Percentiles rank a stretch among this genome's conserved stretches.
Conservation (phyloP, 2,113 vertebrate genomes). For the Pica pica region DNA sequence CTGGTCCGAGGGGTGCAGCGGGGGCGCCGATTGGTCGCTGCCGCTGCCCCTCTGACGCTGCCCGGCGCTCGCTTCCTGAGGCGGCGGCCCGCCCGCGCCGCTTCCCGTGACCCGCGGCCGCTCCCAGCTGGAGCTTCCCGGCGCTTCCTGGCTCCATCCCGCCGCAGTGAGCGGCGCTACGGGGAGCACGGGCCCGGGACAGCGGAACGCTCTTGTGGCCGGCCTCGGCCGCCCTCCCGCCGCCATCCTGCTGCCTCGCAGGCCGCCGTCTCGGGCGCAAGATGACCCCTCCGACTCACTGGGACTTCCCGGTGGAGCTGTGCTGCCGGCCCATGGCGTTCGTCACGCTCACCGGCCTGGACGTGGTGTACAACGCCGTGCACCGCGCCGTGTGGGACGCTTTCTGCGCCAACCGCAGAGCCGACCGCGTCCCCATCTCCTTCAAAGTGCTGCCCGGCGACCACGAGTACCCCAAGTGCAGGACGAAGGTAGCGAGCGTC, state of each 20-base stretch:
- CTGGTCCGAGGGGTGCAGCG: rapidly evolving
- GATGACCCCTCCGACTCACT: conserved; percentile 83
- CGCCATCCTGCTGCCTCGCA: not conserved
- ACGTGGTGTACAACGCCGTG: conserved; percentile 93
- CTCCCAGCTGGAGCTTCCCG: not conserved
- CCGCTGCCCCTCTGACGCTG: not conserved
- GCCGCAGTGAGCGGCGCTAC: not conserved
- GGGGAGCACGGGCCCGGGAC: not conserved
- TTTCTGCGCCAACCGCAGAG: conserved; percentile 93
- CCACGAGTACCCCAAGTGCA: conserved; percentile 96
- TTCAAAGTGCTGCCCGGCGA: conserved; percentile 97
- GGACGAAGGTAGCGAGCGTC: conserved; percentile 85
- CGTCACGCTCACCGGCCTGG: conserved; percentile 91
- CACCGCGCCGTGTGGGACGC: conserved; percentile 97
- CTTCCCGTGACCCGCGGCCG: not conserved
- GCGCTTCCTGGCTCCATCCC: not conserved
- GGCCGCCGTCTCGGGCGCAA: not conserved
- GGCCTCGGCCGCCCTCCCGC: not conserved
- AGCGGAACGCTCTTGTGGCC: not conserved
- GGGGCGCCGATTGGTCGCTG: not conserved
- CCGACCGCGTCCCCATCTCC: conserved; percentile 95
- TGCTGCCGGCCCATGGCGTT: conserved; percentile 98
- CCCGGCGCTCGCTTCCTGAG: conserved; percentile 1
- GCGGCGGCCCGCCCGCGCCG: not conserved
- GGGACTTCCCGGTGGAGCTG: conserved; percentile 96